Evolutionary conservation across 2,888 invertebrate species (phyloP), one percentile per base, ranked within the genome.

Genomic region (Caenorhabditis wallacei): DNA sequence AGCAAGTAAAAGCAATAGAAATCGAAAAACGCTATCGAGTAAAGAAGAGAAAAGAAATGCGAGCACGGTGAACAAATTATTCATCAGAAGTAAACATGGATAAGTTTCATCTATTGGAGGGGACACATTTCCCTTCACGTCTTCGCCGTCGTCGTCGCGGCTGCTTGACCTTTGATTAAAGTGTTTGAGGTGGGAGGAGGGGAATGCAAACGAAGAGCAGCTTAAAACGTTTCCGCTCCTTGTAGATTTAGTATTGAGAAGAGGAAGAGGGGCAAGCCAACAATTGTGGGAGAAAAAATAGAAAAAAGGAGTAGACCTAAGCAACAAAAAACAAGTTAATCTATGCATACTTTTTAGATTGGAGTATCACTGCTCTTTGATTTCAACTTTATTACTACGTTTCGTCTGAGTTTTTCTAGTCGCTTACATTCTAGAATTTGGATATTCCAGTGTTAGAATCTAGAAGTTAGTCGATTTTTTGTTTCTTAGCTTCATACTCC

Each of bases 51-150:
- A 70, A 40, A 20, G n/a, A 56, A 56, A n/a, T 37, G 37, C 22
- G 57, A 51, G 20, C n/a, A n/a, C 40, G 16, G 16, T 10, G 59
- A 59, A 71, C 71, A 71, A 71, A 61, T 71, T 71, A 71, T 71
- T 71, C 71, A 71, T 71, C 51, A 61, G 59, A 26, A 71, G 59
- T 71, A 71, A 71, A 71, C 71, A 61, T 37, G 61, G 57, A 70
- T 66, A 66, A 66, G 66, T 66, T 66, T 66, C 53, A 66, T 53
- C 66, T 53, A 48, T 20, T 48, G 48, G 35, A 26, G 26, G 46
- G 18, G 18, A 35, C n/a, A 59, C 48, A 26, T 13, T 8, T 7
- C 5, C 20, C 4, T 13, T 40, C 40, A 18, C 53, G 20, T 22
- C 26, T 26, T 53, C 22, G 35, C 18, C 35, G 18, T 53, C 26